Base-by-base conservation (phyloP, 1,140 invertebrate genomes). In the Dolichoris vasculosae region DNA sequence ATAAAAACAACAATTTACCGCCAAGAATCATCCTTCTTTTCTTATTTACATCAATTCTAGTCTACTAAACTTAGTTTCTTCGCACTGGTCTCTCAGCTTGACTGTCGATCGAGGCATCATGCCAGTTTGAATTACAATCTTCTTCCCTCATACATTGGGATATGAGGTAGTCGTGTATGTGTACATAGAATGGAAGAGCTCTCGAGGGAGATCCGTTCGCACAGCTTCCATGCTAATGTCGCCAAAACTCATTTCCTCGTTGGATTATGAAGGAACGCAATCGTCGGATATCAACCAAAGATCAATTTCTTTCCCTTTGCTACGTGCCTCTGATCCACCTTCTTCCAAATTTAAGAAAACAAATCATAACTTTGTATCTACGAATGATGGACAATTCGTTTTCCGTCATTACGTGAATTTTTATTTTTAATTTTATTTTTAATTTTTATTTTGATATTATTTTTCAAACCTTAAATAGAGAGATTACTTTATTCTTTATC, bases 211-310 rank as follows among this genome's bases (percentile, higher is more conserved):
- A 30, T 35, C 75, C 20, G 8, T 11, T 15, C 32, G 26, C 81
- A n/a, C 82, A n/a, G 32, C 40, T 46, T 73, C 83, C 35, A 84
- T 84, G 83, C 83, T 78, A 83, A 83, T 83, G 75, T 78, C 75
- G 43, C 43, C 83, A 77, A 78, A 84, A 84, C 83, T 84, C 83
- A 84, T 84, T 84, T 84, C 75, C 83, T 48, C 51, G 75, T 0
- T 23, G 75, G 75, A 84, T 84, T 84, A 78, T 78, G 75, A 84
- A 63, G 83, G 73, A 43, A 40, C 51, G 71, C 82, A 59, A 83
- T 76, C 82, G 69, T 51, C 71, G 46, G 71, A 40, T 63, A 83
- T 83, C 82, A 63, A 46, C 26, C 20, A 23, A 38, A 38, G 77
- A 64, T 79, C 38, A 26, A 79, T 79, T 67, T 51, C 64, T 46